Evolutionary conservation across 2,113 vertebrate species (phyloP).

Genomic region (Oreamnos americanus): DNA sequence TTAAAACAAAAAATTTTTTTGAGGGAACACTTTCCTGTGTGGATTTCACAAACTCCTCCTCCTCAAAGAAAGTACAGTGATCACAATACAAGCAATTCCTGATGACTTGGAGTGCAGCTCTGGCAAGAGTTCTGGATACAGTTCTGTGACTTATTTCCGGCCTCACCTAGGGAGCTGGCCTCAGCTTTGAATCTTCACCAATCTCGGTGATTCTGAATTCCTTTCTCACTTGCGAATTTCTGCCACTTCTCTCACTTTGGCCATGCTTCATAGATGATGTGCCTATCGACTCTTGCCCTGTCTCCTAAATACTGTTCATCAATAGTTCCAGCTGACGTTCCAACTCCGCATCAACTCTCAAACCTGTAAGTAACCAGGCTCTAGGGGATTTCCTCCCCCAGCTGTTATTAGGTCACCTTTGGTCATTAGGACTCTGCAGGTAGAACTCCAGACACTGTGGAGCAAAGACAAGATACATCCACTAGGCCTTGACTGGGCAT

Average conservation of each 20-base stretch:
- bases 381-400: not conserved
- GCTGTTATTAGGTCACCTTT: not conserved
- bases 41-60: not conserved
- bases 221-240: not conserved
- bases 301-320: not conserved
- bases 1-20: not conserved
- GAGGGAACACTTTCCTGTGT: not conserved
- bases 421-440: not conserved
- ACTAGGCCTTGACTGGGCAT: not conserved
- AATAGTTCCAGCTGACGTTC: not conserved
- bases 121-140: not conserved
- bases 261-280: not conserved
- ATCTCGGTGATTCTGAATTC: not conserved
- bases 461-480: not conserved
- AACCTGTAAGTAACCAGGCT: not conserved
- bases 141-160: not conserved
- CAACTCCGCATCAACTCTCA: no score
- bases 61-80: not conserved
- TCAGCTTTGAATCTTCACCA: not conserved
- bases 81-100: not conserved
- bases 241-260: not conserved
- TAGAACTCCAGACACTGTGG: not conserved
- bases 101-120: not conserved
- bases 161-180: not conserved
- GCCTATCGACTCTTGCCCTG: not conserved